phyloP scores from a whole-genome alignment of 2,797 vertebrate species.

The Crenichthys baileyi region DNA sequence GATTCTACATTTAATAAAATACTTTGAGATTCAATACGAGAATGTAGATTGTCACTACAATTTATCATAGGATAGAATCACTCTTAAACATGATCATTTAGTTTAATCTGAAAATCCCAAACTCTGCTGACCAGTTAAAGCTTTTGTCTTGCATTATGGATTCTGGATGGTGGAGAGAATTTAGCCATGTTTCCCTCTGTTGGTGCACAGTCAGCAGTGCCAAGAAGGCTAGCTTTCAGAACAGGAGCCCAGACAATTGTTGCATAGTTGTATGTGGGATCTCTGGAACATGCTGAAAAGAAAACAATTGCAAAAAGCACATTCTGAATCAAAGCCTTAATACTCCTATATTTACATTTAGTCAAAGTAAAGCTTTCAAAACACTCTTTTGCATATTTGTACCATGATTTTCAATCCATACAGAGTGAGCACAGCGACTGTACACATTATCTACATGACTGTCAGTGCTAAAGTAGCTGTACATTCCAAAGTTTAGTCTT shows the following conservation, averaged over 20 bases:
- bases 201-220: slow-evolving; percentile 74
- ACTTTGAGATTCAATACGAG: slow-evolving; percentile 33
- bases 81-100: slow-evolving; percentile 14
- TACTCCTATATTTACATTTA: slow-evolving; percentile 93
- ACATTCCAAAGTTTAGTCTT: slow-evolving; percentile 72
- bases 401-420: slow-evolving; percentile 86
- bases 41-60: slow-evolving; percentile 76
- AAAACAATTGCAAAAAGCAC: slow-evolving; percentile 86
- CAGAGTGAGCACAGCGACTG: slow-evolving; percentile 84
- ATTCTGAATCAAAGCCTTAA: slow-evolving; percentile 84
- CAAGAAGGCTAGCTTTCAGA: slow-evolving; percentile 84
- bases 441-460: slow-evolving; percentile 90
- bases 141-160: slow-evolving; percentile 9
- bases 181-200: slow-evolving; percentile 77
- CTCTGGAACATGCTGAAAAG: slow-evolving; percentile 85
- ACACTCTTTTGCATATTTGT: slow-evolving; percentile 99
- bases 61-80: slow-evolving; percentile 29
- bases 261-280: slow-evolving; percentile 96
- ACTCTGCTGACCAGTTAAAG: slow-evolving; percentile 41
- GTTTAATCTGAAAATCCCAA: slow-evolving; percentile 21
- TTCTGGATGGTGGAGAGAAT: slow-evolving; percentile 86
- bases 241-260: slow-evolving; percentile 87
- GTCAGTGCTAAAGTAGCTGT: slow-evolving; percentile 77
- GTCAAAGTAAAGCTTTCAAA: slow-evolving; percentile 99
- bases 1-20: slow-evolving; percentile 26